Percentiles rank a stretch among this genome's conserved stretches.
These are phyloP conservation scores for Ostrea denselamellosa DNA, from an alignment of 1,140 invertebrate species.

Conservation along the genomic window DNA sequence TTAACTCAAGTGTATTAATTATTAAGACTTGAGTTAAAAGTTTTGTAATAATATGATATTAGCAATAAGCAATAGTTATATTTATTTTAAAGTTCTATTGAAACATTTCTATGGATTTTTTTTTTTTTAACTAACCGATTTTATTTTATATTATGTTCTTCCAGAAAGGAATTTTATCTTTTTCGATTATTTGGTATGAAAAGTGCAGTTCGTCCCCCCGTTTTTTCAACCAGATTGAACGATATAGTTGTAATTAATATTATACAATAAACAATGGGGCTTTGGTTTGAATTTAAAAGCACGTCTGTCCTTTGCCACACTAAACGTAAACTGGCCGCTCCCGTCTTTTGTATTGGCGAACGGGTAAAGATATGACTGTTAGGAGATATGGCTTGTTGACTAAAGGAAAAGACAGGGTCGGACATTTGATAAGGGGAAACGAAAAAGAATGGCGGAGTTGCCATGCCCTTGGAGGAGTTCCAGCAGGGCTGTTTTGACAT, in stretches of 20 bases:
- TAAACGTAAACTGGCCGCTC: neutral
- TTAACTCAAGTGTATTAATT: too few relatives aligned
- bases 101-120: too few relatives aligned
- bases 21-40: too few relatives aligned
- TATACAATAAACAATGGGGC: neutral
- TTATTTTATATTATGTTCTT: too few relatives aligned
- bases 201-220: neutral
- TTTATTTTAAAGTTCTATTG: too few relatives aligned
- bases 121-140: too few relatives aligned
- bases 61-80: too few relatives aligned
- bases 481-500: neutral
- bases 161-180: neutral
- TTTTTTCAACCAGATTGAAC: neutral
- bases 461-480: constrained; percentile 5
- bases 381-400: constrained; percentile 24
- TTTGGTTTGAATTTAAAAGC: constrained; percentile 17
- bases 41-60: too few relatives aligned
- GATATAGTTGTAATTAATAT: constrained; percentile 28
- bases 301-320: neutral
- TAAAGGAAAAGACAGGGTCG: neutral
- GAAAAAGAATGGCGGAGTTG: constrained; percentile 15
- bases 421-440: constrained; percentile 28
- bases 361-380: neutral
- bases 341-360: constrained; percentile 8
- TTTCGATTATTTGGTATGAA: neutral